Base-by-base conservation (phyloP, 1,140 invertebrate species). In the Bombus confusus region DNA sequence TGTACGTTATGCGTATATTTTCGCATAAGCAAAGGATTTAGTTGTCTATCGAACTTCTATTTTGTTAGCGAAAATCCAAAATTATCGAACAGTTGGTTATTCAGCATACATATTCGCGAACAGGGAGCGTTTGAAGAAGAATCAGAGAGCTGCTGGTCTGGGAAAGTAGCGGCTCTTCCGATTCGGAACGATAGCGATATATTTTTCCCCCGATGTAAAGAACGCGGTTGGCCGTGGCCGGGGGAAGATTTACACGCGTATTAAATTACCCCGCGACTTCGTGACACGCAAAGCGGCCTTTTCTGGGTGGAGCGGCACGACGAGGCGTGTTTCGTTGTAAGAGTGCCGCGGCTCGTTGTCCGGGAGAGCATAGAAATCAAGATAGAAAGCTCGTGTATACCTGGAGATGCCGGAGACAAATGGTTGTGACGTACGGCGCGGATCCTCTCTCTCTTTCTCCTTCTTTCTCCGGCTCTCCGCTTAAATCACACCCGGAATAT, bases 401-500 rank as follows among this genome's bases (percentile, higher is more conserved):
- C 89, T 90, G 89, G 86, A 72, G 84, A 91, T 84, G 86, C 87
- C 43, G 90, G 83, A 91, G 90, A 91, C 90, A 91, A 91, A 91
- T 91, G 90, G 89, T 91, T 90, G 90, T 91, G 89, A 91, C 90
- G 90, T 91, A 91, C 86, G 88, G 64, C 86, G 79, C 71, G 89
- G 87, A 90, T 90, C 87, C 80, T 87, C 86, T 72, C 47, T 62
- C 77, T 76, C 80, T 80, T 41, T 69, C 82, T 69, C 86, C n/a
- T 43, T 28, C 41, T 59, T 57, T 75, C 34, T 62, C 59, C 22
- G 82, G 31, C 75, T 82, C 71, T 64, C 69, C 75, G 89, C 78
- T 91, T 91, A 91, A 91, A 91, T 91, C 89, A 91, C 89, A 88
- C 71, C 81, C 86, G 84, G 90, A 90, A 91, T 91, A 91, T 91